A percentile compares a stretch with the other conserved stretches of the same genome.
These are phyloP conservation scores for Oryzias sinensis DNA, from an alignment of 2,797 vertebrate genomes.

Conservation along the genomic window DNA sequence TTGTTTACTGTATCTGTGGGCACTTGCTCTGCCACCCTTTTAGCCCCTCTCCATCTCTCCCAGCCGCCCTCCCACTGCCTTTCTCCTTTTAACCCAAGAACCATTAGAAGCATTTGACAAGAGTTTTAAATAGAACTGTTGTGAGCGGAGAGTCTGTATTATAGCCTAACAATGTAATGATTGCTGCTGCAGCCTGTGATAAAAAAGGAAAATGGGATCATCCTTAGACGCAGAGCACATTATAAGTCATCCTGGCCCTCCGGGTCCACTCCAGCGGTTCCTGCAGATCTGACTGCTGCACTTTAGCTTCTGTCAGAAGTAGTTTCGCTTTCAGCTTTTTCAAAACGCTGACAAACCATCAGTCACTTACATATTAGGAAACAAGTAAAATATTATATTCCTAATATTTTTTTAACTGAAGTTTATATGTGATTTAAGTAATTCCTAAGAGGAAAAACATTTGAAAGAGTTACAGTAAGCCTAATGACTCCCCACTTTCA, in stretches of 20 bases:
- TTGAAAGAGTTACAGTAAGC: conserved; percentile 36
- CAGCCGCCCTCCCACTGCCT: conserved; percentile 44
- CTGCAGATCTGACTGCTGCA: conserved; percentile 19
- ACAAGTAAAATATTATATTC: conserved; percentile 5
- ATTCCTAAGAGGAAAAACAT: conserved; percentile 13
- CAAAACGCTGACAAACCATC: conserved; percentile 22
- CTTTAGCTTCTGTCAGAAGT: conserved; percentile 36
- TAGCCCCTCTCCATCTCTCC: conserved; percentile 27
- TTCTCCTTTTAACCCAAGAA: conserved; percentile 64
- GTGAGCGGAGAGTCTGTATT: conserved; percentile 43
- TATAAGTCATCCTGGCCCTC: conserved; percentile 40
- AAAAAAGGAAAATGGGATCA: conserved; percentile 15
- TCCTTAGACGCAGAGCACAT: conserved; percentile 6
- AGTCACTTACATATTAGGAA: conserved; percentile 24
- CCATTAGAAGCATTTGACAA: conserved; percentile 62
- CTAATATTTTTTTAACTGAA: not conserved
- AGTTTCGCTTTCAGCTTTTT: conserved; percentile 39
- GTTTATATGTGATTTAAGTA: conserved; percentile 18
- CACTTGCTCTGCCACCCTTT: conserved; percentile 50
- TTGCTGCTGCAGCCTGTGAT: conserved; percentile 27
- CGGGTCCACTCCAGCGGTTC: conserved; percentile 17
- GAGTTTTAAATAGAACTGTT: conserved; percentile 65
- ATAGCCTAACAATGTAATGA: conserved; percentile 29
- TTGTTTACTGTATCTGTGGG: conserved; percentile 76
- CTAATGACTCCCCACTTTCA: conserved; percentile 54